Percentiles rank a stretch among this genome's conserved stretches.
Evolutionary conservation across 2,797 vertebrate genomes (phyloP).

Genomic region (Falco concolor): DNA sequence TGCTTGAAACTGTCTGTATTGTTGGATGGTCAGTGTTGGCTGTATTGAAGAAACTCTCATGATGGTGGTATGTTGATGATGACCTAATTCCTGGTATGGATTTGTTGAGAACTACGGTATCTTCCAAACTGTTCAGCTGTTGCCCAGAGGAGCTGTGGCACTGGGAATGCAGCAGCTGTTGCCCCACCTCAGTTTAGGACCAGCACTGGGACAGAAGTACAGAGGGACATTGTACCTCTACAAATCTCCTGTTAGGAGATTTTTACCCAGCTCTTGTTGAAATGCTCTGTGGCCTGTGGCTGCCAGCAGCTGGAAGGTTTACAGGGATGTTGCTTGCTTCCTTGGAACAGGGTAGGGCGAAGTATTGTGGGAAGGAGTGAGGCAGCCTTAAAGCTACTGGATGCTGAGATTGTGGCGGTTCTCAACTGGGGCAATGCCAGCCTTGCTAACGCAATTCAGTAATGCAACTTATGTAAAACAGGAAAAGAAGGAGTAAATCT

Average conservation of each 20-base stretch:
- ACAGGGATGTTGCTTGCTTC: neutral
- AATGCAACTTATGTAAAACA: neutral
- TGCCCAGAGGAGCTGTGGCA: neutral
- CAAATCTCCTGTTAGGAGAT: neutral
- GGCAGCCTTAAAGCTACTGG: neutral
- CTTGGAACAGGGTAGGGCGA: neutral
- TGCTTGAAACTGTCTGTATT: neutral
- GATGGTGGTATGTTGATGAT: neutral
- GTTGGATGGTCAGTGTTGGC: neutral
- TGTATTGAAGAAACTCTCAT: neutral
- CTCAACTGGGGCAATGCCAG: neutral
- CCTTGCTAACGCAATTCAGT: neutral
- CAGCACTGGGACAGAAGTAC: neutral
- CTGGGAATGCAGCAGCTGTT: neutral
- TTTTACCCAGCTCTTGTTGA: neutral
- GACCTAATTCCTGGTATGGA: neutral
- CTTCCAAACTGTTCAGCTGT: neutral
- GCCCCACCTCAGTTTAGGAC: neutral
- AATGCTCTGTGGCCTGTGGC: neutral
- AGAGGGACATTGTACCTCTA: accelerated
- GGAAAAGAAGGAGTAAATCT: neutral
- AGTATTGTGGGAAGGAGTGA: neutral
- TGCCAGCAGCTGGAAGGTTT: neutral
- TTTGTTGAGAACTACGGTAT: neutral
- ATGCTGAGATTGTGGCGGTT: neutral